Percentiles rank a stretch among this genome's conserved stretches.
Evolutionary conservation across 2,797 vertebrate species (phyloP).

Genomic region (Poecilia velifera): DNA sequence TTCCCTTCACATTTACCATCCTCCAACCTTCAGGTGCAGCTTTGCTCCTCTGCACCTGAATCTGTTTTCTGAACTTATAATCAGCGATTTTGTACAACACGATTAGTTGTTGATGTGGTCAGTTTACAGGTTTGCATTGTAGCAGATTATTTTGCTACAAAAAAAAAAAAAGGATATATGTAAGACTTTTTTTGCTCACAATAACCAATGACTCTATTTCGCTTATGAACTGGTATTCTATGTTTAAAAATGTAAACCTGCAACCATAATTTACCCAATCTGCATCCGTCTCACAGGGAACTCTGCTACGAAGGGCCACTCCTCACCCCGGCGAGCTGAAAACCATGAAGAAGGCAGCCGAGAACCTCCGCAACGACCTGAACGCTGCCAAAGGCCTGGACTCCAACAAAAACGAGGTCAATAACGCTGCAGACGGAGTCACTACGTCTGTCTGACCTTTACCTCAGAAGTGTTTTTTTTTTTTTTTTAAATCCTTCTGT

Average conservation of each 20-base stretch:
- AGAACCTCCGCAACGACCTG: slow-evolving; percentile 96
- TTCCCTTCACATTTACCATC: neutral
- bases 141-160: too few relatives aligned
- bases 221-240: neutral
- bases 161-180: neutral
- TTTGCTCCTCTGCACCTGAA: neutral
- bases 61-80: neutral
- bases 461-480: slow-evolving; percentile 73
- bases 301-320: slow-evolving; percentile 91
- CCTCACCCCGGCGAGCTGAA: slow-evolving; percentile 97
- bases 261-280: neutral
- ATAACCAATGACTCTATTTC: neutral
- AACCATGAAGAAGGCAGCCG: slow-evolving; percentile 95
- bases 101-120: too few relatives aligned
- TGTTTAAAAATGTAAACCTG: neutral
- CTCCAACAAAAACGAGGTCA: slow-evolving; percentile 99
- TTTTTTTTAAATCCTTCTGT: slow-evolving; percentile 81
- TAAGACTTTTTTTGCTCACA: neutral
- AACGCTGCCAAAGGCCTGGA: slow-evolving; percentile 98
- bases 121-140: too few relatives aligned
- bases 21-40: neutral
- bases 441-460: slow-evolving; percentile 96
- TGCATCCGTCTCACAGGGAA: slow-evolving; percentile 82
- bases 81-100: too few relatives aligned
- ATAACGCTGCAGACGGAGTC: slow-evolving; percentile 93